Base-by-base conservation (phyloP, 2,888 invertebrate species). In the Leistus spinibarbis region DNA sequence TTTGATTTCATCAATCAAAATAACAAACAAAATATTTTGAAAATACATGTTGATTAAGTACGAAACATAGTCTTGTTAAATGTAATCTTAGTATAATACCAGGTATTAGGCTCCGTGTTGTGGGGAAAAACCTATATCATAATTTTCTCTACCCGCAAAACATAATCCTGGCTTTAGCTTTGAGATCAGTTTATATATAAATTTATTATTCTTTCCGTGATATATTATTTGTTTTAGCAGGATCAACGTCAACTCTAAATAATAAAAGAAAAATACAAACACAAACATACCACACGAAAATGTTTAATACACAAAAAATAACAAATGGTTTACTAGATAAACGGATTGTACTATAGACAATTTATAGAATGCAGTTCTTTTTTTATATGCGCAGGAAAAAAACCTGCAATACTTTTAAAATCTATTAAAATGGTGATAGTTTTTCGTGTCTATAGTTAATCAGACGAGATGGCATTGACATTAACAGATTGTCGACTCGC, bases 161-260 rank as follows among this genome's bases (percentile, higher is more conserved):
- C 57, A 57, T 17, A 57, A 20, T 19, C 57, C 17, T 19, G 7
- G 57, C 57, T 19, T 57, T 7, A 57, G 17, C 57, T 16, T 57
- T 13, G 57, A 57, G 57, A 57, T 57, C 57, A 17, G 4, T 20
- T 57, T 57, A 57, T 57, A 57, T 57, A 57, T 57, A 20, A 57
- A 57, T 17, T 3, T 57, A 57, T 57, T 57, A 57, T 57, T 57
- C 17, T 20, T 57, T 57, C 17, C 17, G 57, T 57, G 57, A 57
- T 57, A 57, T n/a, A 57, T 57, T 57, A 57, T 57, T 57, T 57
- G 17, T 57, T 17, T 57, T 57, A 13, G 57, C 13, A 57, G 57
- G 40, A 40, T 40, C 40, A 40, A 40, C 40, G 40, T 40, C 40
- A 40, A 40, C 40, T 40, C 40, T 40, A 40, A 40, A 40, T 40